Percentiles rank a stretch among this genome's conserved stretches.
Conservation (phyloP, 2,113 vertebrate species). For the Geococcyx californianus region DNA sequence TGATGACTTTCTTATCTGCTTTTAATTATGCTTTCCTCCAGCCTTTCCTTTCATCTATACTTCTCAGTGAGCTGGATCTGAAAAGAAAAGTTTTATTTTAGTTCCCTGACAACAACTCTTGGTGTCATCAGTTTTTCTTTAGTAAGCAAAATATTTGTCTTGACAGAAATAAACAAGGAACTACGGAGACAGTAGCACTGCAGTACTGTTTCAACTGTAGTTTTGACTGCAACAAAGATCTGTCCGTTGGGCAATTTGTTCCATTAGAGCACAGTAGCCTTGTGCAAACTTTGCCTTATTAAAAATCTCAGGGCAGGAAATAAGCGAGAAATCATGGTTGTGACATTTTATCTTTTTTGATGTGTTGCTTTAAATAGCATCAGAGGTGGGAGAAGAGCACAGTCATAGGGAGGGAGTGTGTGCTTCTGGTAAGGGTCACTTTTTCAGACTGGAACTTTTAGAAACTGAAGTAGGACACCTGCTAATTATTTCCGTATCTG, state of each 20-base stretch:
- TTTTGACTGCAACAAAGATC: not conserved
- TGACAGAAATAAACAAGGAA: conserved; percentile 31
- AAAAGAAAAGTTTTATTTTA: not conserved
- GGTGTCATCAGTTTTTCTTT: not conserved
- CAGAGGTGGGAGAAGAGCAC: not conserved
- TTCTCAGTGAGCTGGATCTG: not conserved
- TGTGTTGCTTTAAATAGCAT: not conserved
- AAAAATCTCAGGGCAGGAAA: not conserved
- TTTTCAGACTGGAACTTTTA: not conserved
- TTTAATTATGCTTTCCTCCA: not conserved
- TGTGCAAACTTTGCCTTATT: not conserved
- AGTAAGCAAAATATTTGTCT: conserved; percentile 38
- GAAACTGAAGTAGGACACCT: conserved; percentile 34
- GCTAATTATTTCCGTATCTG: not conserved
- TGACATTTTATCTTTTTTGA: not conserved
- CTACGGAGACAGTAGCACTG: not conserved
- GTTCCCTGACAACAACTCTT: not conserved
- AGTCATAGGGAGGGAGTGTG: not conserved
- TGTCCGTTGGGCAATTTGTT: not conserved
- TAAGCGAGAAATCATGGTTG: not conserved
- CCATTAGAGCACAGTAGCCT: not conserved
- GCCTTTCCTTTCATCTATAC: not conserved
- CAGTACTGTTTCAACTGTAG: not conserved
- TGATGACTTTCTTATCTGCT: not conserved
- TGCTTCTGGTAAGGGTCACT: not conserved